Base-by-base conservation (phyloP, 2,113 vertebrate species). In the Opisthocomus hoazin region DNA sequence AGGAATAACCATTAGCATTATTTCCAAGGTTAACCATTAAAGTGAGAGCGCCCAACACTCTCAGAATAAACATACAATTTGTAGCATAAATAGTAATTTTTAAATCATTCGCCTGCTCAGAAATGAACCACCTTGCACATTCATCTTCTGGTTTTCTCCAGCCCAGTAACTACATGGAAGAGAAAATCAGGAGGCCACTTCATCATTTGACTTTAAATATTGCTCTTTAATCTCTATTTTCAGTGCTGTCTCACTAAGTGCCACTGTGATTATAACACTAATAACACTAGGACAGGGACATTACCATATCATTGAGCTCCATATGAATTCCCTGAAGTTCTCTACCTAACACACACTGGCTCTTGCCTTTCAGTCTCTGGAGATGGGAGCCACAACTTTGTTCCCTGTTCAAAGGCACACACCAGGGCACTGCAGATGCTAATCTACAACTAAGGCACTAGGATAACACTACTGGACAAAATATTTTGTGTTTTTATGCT, bases 141-240 rank as follows among this genome's bases (percentile, higher is more conserved):
- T 73, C 15, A 56, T 51, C 41, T 56, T 73, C 61, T 63, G 7
- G 1, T 84, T 89, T 91, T 73, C 36, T n/a, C 39, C 68, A 63
- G 32, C 5, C 4, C 3, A 4, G 30, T n/a, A 78, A 64, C 5
- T 0, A 0, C 23, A 60, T 3, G 29, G 13, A 83, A 46, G 5
- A 53, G 56, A 90, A 82, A 95, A 79, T 0, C 45, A 39, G 20
- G 30, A 37, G 7, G 6, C 34, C 21, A 34, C 50, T 95, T 78
- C 11, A 43, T 43, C 23, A 61, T 51, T 27, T 46, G 21, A 12
- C 15, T 70, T 51, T 74, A 73, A 81, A 22, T 56, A 5, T 3
- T 50, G 54, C 43, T 65, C 27, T 34, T 68, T 58, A 57, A 46
- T 56, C 9, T n/a, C n/a, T 66, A 30, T 68, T 76, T 80, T 37